Percentiles rank a stretch among this genome's conserved stretches.
Conservation (phyloP, 2,113 vertebrate genomes). For the Erythrocercus mccallii region DNA sequence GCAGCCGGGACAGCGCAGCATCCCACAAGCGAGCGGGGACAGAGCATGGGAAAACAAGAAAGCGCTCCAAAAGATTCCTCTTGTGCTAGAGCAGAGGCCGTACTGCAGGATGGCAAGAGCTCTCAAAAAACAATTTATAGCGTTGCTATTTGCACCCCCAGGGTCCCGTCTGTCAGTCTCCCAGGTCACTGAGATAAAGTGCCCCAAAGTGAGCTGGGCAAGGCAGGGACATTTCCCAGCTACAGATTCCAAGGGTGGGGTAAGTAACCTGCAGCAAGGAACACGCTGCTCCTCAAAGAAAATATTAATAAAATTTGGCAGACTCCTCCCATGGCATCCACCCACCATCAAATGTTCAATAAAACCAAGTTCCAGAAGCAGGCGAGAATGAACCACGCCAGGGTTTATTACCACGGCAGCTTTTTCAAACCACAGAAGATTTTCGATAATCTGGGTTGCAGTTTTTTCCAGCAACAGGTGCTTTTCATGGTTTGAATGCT, state of each 20-base stretch:
- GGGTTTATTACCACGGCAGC: background rate
- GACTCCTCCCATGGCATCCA: background rate
- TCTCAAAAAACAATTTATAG: background rate
- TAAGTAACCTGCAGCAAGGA: background rate
- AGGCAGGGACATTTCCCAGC: background rate
- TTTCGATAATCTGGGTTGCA: background rate
- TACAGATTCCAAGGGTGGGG: background rate
- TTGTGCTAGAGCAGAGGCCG: background rate
- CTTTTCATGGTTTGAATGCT: accelerated
- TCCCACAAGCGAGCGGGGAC: background rate
- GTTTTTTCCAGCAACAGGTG: background rate
- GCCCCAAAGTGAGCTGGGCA: background rate
- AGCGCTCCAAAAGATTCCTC: background rate
- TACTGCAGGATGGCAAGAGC: background rate
- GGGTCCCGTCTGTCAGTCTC: background rate
- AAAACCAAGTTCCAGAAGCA: background rate
- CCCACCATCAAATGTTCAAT: background rate
- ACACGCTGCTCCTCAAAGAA: background rate
- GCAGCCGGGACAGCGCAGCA: background rate
- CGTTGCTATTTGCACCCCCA: background rate
- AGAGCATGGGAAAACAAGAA: background rate
- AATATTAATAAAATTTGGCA: background rate
- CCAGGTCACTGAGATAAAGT: background rate
- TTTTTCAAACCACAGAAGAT: background rate
- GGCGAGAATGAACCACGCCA: background rate